Evolutionary conservation across 1,140 invertebrate species (phyloP).

Genomic region (Yoshiicerus persimilis): DNA sequence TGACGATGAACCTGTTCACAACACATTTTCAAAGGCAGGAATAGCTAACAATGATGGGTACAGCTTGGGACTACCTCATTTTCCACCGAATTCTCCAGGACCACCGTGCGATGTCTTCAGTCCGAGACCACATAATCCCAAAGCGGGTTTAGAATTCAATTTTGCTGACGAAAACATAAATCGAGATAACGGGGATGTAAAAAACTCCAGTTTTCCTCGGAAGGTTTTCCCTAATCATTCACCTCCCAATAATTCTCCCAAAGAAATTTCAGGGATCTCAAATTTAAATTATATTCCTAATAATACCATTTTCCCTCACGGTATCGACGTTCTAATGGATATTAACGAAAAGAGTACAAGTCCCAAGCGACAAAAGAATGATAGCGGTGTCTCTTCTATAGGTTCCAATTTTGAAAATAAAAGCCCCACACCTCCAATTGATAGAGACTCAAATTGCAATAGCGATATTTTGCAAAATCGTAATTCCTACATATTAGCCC

Average conservation of each 20-base stretch:
- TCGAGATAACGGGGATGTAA: not conserved
- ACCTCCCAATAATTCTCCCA: not conserved
- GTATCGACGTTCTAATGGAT: not conserved
- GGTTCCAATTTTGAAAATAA: conserved; percentile 25
- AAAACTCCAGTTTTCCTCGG: not conserved
- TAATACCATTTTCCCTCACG: not conserved
- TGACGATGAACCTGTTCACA: too few relatives aligned
- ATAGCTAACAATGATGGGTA: not conserved
- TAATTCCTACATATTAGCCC: not conserved
- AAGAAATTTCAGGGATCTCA: not conserved
- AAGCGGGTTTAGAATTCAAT: not conserved
- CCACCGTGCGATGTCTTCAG: conserved; percentile 16
- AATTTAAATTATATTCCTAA: conserved; percentile 39
- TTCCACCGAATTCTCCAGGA: not conserved
- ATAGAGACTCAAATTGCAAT: not conserved
- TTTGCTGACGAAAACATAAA: not conserved
- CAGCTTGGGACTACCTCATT: not conserved
- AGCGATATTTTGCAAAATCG: not conserved
- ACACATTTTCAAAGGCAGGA: not conserved
- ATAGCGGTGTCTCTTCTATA: conserved; percentile 45
- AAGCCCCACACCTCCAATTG: not conserved
- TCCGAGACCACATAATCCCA: not conserved
- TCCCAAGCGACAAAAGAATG: conserved; percentile 43
- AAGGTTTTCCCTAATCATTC: not conserved
- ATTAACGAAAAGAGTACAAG: not conserved